phyloP scores from a whole-genome alignment of 37 sponge, comb jelly and placozoan genomes.

The Oscarella lobularis region DNA sequence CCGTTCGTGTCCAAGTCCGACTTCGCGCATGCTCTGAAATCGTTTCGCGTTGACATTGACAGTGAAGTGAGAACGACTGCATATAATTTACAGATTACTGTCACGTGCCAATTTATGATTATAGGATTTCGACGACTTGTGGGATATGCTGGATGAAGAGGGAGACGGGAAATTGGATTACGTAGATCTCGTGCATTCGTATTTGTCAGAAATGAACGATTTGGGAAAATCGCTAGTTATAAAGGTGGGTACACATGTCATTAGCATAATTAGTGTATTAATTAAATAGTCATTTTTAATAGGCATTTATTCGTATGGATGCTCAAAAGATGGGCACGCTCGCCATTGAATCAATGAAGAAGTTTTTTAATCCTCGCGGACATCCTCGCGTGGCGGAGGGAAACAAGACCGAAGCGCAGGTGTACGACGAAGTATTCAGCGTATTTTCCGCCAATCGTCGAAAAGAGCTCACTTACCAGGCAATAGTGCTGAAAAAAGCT shows the following conservation, averaged over 20 bases:
- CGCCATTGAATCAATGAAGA: not conserved
- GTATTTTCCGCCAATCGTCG: too few relatives aligned
- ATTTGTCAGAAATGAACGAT: not conserved
- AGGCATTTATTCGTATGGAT: not conserved
- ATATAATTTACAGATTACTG: not conserved
- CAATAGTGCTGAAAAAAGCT: too few relatives aligned
- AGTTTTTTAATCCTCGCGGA: not conserved
- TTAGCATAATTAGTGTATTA: not conserved
- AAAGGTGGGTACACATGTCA: not conserved
- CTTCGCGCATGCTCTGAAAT: not conserved
- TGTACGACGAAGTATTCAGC: not conserved
- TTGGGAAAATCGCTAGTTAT: not conserved
- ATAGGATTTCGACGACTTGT: not conserved
- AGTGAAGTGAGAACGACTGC: not conserved
- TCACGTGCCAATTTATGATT: not conserved
- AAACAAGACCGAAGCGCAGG: not conserved
- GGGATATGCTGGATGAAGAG: not conserved
- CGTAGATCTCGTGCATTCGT: not conserved
- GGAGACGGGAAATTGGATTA: not conserved
- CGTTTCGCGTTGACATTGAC: not conserved
- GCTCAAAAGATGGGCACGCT: not conserved
- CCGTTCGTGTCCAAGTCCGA: too few relatives aligned
- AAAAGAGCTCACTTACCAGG: too few relatives aligned
- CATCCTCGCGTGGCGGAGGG: not conserved
- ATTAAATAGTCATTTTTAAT: not conserved